A percentile compares a stretch with the other conserved stretches of the same genome.
phyloP scores from a whole-genome alignment of 2,888 invertebrate species.

The Drosophila paranaensis region DNA sequence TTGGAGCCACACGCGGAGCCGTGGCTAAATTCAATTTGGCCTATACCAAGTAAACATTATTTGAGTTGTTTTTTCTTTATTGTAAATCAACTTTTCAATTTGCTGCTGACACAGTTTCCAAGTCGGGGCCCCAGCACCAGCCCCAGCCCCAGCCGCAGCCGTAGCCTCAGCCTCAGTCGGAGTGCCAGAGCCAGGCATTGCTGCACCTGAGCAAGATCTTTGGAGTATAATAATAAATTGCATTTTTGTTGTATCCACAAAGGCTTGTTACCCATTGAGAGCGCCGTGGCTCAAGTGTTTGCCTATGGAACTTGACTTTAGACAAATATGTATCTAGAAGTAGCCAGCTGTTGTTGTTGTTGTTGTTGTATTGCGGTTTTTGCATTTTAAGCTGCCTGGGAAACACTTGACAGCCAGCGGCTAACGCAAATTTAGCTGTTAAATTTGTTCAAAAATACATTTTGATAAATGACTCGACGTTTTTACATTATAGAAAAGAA shows the following conservation, averaged over 20 bases:
- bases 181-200: constrained; percentile 6
- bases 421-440: constrained; percentile 69
- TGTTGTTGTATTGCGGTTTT: constrained; percentile 28
- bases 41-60: constrained; percentile 55
- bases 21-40: constrained; percentile 67
- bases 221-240: constrained; percentile 63
- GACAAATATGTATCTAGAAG: constrained; percentile 49
- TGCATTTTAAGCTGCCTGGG: constrained; percentile 64
- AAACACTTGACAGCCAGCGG: constrained; percentile 45
- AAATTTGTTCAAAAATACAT: constrained; percentile 56
- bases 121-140: constrained; percentile 18
- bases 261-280: constrained; percentile 56
- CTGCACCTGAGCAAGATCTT: constrained; percentile 66
- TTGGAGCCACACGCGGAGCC: constrained; percentile 54
- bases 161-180: background rate
- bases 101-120: constrained; percentile 75
- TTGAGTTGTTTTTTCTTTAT: constrained; percentile 36
- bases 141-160: no score
- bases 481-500: constrained; percentile 31
- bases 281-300: constrained; percentile 41
- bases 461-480: constrained; percentile 70
- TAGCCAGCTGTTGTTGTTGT: constrained; percentile 27
- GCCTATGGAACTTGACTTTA: constrained; percentile 47
- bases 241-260: constrained; percentile 49
- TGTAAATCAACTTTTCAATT: constrained; percentile 77